Evolutionary conservation across 2,888 invertebrate genomes (phyloP), one percentile per base, ranked within the genome.

Genomic region (Ornithoptera priamus): DNA sequence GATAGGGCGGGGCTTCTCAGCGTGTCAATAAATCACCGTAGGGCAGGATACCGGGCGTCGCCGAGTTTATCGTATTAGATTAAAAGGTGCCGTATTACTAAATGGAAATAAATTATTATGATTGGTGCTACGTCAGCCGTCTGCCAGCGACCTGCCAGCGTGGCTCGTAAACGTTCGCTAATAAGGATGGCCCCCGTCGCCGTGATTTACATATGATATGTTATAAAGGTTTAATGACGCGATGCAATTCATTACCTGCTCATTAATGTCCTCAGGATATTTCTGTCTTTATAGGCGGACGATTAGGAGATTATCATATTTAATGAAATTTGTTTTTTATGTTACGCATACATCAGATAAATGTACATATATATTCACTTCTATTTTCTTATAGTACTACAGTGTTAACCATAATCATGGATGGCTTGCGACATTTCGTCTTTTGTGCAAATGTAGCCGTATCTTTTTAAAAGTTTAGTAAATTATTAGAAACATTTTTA

Each of bases 81-180:
- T 83, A 80, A 81, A 46, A 80, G 78, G 59, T 77, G 76, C 77
- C 79, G 80, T 84, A 83, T 82, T 80, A 79, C 76, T 83, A 80
- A 80, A 84, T 82, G 79, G 79, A 77, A 80, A 85, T 87, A 86
- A 85, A 85, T 85, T 81, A 83, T 80, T 77, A 79, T 79, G 83
- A 88, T 86, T 82, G 82, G 79, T 76, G 78, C 74, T 75, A 77
- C 78, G 69, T 75, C 72, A 74, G 72, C 68, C 72, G 70, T 69
- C 65, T 73, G 75, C 72, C n/a, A n/a, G 53, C 72, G 72, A 46
- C 42, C 42, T 46, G 42, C 42, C 46, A 46, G 74, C 75, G 75
- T 69, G 73, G 68, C 69, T 73, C 75, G 75, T 78, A 77, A 76
- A 74, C 71, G 70, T 65, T 65, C 72, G 72, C 75, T 78, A 76